Evolutionary conservation across 2,888 invertebrate genomes (phyloP), one percentile per base, ranked within the genome.

Genomic region (Odiellus spinosus): DNA sequence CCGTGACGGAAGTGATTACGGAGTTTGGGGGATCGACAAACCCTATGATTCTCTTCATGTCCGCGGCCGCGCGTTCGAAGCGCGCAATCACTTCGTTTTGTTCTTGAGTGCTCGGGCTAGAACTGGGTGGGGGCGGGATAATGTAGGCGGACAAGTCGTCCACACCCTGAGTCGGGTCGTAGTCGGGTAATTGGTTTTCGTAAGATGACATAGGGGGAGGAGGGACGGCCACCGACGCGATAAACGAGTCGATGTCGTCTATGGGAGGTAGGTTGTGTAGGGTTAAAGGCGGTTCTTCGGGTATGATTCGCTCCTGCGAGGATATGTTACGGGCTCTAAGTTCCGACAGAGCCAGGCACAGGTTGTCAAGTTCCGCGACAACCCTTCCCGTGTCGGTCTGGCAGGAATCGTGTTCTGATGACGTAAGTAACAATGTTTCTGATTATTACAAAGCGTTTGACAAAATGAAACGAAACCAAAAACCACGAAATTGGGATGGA

Each of bases 71-170:
- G 14, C 53, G 49, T 47, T 56, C 54, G 34, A 59, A 54, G n/a
- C 54, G 45, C 3, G 53, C 54, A 14, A 59, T 58, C 14, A 59
- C 54, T 35, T 56, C 56, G 35, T 55, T 48, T 20, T 55, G 54
- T 12, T 47, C 48, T 47, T 52, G 48, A 4, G 47, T 44, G 36
- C 47, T 49, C 3, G 51, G 44, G 21, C 53, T 53, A 8, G 54
- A 51, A 8, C 43, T 49, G 11, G 81, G 80, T 1, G 82, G 82
- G 3, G 80, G 80, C 18, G 84, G 84, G 61, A 85, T 84, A 52
- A 84, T 85, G 58, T 78, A 83, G 0, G 83, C 81, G 71, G 82
- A 78, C 41, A 85, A 81, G 68, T 84, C 82, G 65, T 84, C 83
- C 1, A 81, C 80, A 1, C 20, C 36, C 8, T 26, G 26, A 26